Base-by-base conservation (phyloP, 1,140 invertebrate species). In the Aphidius gifuensis region DNA sequence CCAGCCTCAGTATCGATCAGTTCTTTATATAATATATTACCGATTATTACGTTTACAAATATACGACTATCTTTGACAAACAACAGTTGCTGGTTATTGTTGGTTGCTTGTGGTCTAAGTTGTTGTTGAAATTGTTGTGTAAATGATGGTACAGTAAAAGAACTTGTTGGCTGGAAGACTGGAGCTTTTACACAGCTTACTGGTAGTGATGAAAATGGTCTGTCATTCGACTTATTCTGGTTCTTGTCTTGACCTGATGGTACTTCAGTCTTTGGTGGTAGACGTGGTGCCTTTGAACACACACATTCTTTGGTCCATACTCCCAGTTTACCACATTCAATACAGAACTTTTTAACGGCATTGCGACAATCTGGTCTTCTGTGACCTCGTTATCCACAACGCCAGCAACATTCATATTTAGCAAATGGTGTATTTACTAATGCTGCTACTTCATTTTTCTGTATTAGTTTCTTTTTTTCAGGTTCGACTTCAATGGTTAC, bases 181-280 rank as follows among this genome's bases (percentile, higher is more conserved):
- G 49, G 6, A 6, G 9, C 21, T 51, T 16, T 6, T 8, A 4
- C 49, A 4, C 8, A 1, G 9, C 23, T 23, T 7, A 0, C n/a
- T 23, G 5, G 6, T 23, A 32, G 21, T 6, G 21, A 9, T 8
- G 46, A 8, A 1, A 1, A 11, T 6, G 44, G 44, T 51, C 49
- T 51, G 49, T 6, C 9, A n/a, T 8, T 16, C 3, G 21, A 16
- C 3, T 51, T 16, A 6, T 51, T 16, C 38, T 32, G 8, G 6
- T 59, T 38, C 54, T 64, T 47, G 21, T 48, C 62, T 62, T 38
- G 60, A 63, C 49, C 23, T 23, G 21, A 32, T 11, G 49, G 49
- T 23, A 16, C 16, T 16, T 16, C 16, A 16, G 16, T 16, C 16
- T 16, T 16, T 16, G 16, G 16, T 16, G 16, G 16, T 16, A 1